Evolutionary conservation across 2,888 invertebrate genomes (phyloP).

Genomic region (Steinernema carpocapsae): DNA sequence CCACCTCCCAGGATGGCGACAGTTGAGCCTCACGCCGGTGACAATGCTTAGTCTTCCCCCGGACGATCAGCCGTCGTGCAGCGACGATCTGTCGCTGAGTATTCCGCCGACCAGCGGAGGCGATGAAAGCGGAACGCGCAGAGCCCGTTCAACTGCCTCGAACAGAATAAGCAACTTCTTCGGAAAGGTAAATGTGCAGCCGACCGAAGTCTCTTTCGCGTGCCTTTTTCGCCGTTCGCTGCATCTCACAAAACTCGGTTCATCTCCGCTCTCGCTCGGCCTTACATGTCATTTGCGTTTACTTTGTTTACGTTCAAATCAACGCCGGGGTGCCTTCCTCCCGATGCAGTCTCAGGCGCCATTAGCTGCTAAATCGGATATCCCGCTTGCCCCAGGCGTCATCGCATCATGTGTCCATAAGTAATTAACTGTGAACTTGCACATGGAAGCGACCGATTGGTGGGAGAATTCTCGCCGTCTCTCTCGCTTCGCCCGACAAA

Average conservation of each 20-base stretch:
- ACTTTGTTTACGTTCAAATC: neutral
- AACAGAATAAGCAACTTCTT: constrained; percentile 55
- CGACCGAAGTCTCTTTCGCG: no score
- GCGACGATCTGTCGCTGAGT: constrained; percentile 39
- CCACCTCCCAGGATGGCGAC: constrained; percentile 14
- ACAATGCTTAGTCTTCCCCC: constrained; percentile 3
- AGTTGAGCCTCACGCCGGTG: constrained; percentile 11
- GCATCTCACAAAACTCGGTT: no score
- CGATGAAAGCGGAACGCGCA: constrained; percentile 54
- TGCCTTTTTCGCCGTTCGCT: no score
- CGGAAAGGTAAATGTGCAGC: constrained; percentile 49
- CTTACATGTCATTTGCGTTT: no score
- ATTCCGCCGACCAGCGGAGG: constrained; percentile 14
- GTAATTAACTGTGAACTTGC: constrained; percentile 2
- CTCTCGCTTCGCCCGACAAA: neutral
- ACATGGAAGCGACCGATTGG: no score
- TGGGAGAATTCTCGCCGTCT: neutral
- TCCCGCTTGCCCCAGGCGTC: constrained; percentile 6
- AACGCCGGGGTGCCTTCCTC: neutral
- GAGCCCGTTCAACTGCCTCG: constrained; percentile 53
- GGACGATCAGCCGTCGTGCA: constrained; percentile 46
- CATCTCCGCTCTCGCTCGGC: no score
- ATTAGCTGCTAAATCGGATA: neutral
- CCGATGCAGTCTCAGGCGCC: neutral
- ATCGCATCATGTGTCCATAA: constrained; percentile 26